Conservation (phyloP, 2,888 invertebrate genomes). For the Parascotia fuliginaria region DNA sequence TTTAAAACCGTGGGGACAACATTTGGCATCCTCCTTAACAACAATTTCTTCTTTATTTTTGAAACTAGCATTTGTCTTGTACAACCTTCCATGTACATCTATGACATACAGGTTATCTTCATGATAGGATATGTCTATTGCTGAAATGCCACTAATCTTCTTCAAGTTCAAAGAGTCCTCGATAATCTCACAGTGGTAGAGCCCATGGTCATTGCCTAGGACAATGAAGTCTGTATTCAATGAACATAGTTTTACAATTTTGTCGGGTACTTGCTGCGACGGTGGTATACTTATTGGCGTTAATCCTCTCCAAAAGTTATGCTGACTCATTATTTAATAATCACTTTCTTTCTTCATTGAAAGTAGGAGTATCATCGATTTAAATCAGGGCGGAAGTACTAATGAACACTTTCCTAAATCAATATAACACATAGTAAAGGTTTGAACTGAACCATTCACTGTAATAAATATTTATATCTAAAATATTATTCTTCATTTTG, state of each 20-base stretch:
- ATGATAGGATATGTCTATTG: constrained; percentile 88
- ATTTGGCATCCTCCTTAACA: constrained; percentile 87
- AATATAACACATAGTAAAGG: constrained; percentile 23
- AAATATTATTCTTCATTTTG: constrained; percentile 15
- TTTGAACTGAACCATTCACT: constrained; percentile 16
- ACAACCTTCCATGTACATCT: constrained; percentile 86
- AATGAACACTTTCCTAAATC: constrained; percentile 34
- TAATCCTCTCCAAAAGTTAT: constrained; percentile 80
- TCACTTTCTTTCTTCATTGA: constrained; percentile 49
- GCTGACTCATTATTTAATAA: constrained; percentile 76
- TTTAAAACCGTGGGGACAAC: constrained; percentile 88
- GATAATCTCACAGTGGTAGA: constrained; percentile 73
- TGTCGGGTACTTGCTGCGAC: constrained; percentile 75
- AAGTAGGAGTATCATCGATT: constrained; percentile 55
- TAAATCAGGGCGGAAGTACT: constrained; percentile 46
- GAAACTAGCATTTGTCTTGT: constrained; percentile 84
- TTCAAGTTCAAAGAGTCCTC: constrained; percentile 73
- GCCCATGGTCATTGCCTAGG: constrained; percentile 76
- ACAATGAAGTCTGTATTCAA: constrained; percentile 71
- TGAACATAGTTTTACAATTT: constrained; percentile 77
- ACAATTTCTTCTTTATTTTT: constrained; percentile 86
- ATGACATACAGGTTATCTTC: constrained; percentile 86
- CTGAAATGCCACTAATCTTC: constrained; percentile 81
- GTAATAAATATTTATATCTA: constrained; percentile 34
- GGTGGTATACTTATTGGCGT: constrained; percentile 63